Percentiles rank a stretch among this genome's conserved stretches.
Conservation (phyloP, 2,888 invertebrate species). For the Protophormia terraenovae region DNA sequence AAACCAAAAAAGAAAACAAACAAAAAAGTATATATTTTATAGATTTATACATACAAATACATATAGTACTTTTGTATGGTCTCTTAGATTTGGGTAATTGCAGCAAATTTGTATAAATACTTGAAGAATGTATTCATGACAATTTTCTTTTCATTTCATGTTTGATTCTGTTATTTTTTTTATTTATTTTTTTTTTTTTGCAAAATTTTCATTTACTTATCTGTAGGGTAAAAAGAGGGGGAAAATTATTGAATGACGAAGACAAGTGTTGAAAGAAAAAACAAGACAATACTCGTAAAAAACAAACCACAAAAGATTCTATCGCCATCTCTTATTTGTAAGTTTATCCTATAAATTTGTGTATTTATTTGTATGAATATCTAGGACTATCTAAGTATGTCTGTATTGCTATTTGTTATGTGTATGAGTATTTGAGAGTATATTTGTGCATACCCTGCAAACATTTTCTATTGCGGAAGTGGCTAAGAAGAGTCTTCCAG, state of each 20-base stretch:
- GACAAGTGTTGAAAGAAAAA: conserved; percentile 30
- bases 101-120: conserved; percentile 47
- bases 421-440: background rate
- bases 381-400: background rate
- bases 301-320: conserved; percentile 34
- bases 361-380: too few relatives aligned
- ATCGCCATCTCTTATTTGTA: background rate
- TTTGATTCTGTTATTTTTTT: background rate
- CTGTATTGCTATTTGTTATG: background rate
- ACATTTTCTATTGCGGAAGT: too few relatives aligned
- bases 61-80: background rate
- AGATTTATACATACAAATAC: background rate
- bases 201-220: conserved; percentile 32
- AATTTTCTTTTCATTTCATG: conserved; percentile 24
- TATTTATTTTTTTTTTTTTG: background rate
- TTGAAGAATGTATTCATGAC: conserved; percentile 8
- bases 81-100: conserved; percentile 41
- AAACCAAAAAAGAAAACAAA: background rate
- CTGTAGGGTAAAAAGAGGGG: background rate
- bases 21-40: background rate
- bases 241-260: background rate
- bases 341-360: background rate
- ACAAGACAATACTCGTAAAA: background rate
- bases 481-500: too few relatives aligned
- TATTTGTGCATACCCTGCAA: too few relatives aligned